phyloP scores from a whole-genome alignment of 2,113 vertebrate genomes.

The Pluvianellus socialis region DNA sequence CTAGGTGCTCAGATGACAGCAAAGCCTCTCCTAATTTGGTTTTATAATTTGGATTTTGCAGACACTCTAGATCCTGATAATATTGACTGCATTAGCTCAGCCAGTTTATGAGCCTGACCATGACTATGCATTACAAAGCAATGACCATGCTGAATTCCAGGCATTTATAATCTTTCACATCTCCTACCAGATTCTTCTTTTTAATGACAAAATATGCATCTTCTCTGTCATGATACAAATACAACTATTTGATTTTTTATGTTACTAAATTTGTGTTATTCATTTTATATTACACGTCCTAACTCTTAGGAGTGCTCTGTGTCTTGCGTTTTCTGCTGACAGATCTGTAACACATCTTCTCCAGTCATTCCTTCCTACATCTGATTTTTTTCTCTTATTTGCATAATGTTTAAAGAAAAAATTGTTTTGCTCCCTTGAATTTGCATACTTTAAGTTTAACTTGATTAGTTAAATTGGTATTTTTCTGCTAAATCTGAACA shows the following conservation, averaged over 20 bases:
- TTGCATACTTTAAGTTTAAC: neutral
- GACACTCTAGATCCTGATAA: neutral
- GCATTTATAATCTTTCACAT: neutral
- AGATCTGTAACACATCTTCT: neutral
- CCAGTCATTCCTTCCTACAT: neutral
- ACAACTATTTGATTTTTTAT: neutral
- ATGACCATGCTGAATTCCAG: neutral
- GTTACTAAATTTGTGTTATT: neutral
- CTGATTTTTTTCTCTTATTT: neutral
- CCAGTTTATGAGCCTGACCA: neutral
- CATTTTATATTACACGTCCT: neutral
- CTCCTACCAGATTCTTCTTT: neutral
- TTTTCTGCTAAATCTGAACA: neutral
- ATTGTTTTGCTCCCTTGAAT: neutral
- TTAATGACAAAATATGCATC: neutral
- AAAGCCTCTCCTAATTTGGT: neutral
- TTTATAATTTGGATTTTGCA: neutral
- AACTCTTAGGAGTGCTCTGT: neutral
- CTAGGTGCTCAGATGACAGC: neutral
- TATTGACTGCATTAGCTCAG: neutral
- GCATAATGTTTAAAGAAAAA: neutral
- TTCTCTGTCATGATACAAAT: neutral
- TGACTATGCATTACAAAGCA: neutral
- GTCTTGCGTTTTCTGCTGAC: neutral
- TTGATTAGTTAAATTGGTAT: neutral